These are phyloP conservation scores for Oligia latruncula DNA, from an alignment of 2,888 invertebrate genomes.

Conservation along the genomic window DNA sequence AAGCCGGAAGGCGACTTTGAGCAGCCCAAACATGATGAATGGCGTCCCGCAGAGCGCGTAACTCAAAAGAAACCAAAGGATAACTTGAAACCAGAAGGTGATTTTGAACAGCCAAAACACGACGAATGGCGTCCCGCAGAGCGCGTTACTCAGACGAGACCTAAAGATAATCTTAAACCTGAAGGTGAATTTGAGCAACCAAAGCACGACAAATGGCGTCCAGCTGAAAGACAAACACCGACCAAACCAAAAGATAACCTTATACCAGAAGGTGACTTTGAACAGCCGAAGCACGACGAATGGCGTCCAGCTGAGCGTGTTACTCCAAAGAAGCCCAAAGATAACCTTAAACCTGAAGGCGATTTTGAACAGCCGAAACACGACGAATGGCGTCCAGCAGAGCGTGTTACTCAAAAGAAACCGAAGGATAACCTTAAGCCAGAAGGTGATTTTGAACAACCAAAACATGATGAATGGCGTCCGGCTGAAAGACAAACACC, in stretches of 20 bases:
- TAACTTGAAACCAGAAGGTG: constrained; percentile 91
- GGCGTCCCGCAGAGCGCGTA: constrained; percentile 87
- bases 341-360: constrained; percentile 89
- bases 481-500: constrained; percentile 47
- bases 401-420: constrained; percentile 87
- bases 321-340: constrained; percentile 76
- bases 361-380: constrained; percentile 85
- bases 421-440: constrained; percentile 90
- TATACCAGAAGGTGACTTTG: constrained; percentile 90
- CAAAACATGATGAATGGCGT: constrained; percentile 80
- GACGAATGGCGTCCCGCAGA: constrained; percentile 74
- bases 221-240: constrained; percentile 87
- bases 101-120: constrained; percentile 85
- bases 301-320: constrained; percentile 83
- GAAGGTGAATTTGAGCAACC: constrained; percentile 85
- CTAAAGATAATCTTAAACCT: constrained; percentile 89
- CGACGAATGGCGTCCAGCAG: constrained; percentile 81
- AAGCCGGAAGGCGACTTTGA: constrained; percentile 90
- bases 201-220: constrained; percentile 76
- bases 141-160: constrained; percentile 65
- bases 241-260: constrained; percentile 91
- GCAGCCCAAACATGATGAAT: constrained; percentile 79
- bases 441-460: constrained; percentile 90
- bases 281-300: constrained; percentile 82
- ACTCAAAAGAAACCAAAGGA: constrained; percentile 89